These are phyloP conservation scores for Marisa cornuarietis DNA, from an alignment of 1,140 invertebrate genomes.

Conservation along the genomic window DNA sequence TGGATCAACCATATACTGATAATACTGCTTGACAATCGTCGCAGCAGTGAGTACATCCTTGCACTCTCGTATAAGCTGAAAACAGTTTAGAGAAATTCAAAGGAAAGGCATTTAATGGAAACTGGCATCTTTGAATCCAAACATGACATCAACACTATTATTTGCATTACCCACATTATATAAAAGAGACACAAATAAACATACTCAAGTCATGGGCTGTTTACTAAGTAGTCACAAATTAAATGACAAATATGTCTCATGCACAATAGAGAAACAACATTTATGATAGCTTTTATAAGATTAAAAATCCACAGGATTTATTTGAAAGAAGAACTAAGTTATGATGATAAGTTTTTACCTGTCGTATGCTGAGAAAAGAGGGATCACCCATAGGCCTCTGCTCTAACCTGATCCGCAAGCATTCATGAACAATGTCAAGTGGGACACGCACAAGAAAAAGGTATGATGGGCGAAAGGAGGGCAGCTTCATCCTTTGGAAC, in stretches of 20 bases:
- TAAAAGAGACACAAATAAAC: too few relatives aligned
- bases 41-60: constrained; percentile 85
- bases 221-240: too few relatives aligned
- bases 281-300: neutral
- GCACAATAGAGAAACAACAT: neutral
- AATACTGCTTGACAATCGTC: constrained; percentile 79
- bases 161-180: too few relatives aligned
- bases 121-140: too few relatives aligned
- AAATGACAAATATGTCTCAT: too few relatives aligned
- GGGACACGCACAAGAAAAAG: constrained; percentile 82
- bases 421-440: constrained; percentile 88
- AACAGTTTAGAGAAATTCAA: constrained; percentile 9
- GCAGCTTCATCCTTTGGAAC: constrained; percentile 78
- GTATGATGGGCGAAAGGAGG: constrained; percentile 82
- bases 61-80: constrained; percentile 84
- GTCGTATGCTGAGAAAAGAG: constrained; percentile 83
- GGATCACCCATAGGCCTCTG: constrained; percentile 80
- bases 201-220: too few relatives aligned
- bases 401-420: constrained; percentile 83
- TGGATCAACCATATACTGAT: constrained; percentile 73
- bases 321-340: constrained; percentile 3
- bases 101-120: too few relatives aligned
- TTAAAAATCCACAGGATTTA: neutral
- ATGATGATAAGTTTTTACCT: constrained; percentile 66
- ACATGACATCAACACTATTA: too few relatives aligned